A percentile compares a stretch with the other conserved stretches of the same genome.
These are phyloP conservation scores for Gambelia wislizenii DNA, from an alignment of 2,797 vertebrate species.

Conservation along the genomic window DNA sequence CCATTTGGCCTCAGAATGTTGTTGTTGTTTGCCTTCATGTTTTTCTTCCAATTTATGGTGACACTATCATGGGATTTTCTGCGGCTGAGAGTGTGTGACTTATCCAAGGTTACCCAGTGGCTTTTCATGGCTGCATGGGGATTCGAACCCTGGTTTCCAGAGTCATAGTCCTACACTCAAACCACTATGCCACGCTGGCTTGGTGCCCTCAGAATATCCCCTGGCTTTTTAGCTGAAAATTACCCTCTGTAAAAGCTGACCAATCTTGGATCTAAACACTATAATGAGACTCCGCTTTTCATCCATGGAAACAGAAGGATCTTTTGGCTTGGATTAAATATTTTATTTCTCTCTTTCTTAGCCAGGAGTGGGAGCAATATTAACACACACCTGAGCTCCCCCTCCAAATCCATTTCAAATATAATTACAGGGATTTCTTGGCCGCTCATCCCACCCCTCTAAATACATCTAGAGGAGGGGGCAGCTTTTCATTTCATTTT, in stretches of 20 bases:
- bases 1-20: too few relatives aligned
- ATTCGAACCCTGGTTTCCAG: too few relatives aligned
- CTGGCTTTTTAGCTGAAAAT: background rate
- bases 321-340: constrained; percentile 31
- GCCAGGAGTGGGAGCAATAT: constrained; percentile 17
- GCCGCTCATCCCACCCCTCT: background rate
- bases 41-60: too few relatives aligned
- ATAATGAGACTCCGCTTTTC: constrained; percentile 48
- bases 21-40: too few relatives aligned
- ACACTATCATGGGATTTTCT: too few relatives aligned
- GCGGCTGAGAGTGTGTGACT: too few relatives aligned
- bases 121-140: too few relatives aligned
- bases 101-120: too few relatives aligned
- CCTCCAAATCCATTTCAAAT: background rate
- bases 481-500: constrained; percentile 20
- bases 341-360: background rate
- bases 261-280: constrained; percentile 48
- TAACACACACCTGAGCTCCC: constrained; percentile 21
- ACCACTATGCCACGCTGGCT: background rate
- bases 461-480: too few relatives aligned
- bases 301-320: constrained; percentile 30
- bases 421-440: background rate
- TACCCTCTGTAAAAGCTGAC: constrained; percentile 41
- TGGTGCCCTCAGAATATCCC: constrained; percentile 23
- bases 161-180: too few relatives aligned